Conservation (phyloP, 2,797 vertebrate species). For the Loris lydekkerianus region DNA sequence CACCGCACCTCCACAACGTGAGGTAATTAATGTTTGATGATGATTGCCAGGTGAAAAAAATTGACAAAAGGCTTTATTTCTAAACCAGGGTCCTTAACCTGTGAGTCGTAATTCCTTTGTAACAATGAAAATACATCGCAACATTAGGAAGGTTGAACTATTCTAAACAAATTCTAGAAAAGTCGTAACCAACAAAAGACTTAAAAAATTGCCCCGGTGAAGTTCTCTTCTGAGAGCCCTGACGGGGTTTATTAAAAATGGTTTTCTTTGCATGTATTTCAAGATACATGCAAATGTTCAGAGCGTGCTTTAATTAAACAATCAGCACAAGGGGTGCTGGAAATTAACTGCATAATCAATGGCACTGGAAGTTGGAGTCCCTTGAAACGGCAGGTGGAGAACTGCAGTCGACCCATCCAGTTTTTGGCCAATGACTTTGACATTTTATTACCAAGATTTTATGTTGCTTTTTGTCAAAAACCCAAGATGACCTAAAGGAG, state of each 20-base stretch:
- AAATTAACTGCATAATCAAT: neutral
- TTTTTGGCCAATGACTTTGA: neutral
- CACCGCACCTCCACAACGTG: neutral
- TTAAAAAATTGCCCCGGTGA: constrained; percentile 18
- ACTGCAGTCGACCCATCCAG: neutral
- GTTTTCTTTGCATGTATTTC: constrained; percentile 50
- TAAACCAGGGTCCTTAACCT: too few relatives aligned
- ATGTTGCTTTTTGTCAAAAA: constrained; percentile 32
- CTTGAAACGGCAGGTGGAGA: neutral
- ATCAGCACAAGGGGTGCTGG: neutral
- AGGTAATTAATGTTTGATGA: neutral
- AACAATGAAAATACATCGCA: too few relatives aligned
- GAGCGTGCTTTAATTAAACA: constrained; percentile 24
- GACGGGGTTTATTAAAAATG: constrained; percentile 48
- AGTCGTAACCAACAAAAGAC: neutral
- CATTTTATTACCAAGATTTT: neutral
- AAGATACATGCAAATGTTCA: constrained; percentile 14
- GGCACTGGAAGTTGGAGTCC: neutral
- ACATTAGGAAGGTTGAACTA: too few relatives aligned
- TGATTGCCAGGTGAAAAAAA: neutral
- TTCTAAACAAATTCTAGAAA: neutral
- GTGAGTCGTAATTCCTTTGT: too few relatives aligned
- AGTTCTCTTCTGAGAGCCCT: neutral
- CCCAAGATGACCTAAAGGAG: neutral
- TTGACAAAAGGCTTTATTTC: neutral